A percentile compares a stretch with the other conserved stretches of the same genome.
phyloP scores from a whole-genome alignment of 2,113 vertebrate genomes.

The human region GRCh38 chr3:9471001-9471500 shows the following conservation, averaged over 20 bases:
- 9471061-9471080: slow-evolving; percentile 4
- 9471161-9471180: neutral
- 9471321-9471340: neutral
- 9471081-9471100: neutral
- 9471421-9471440: neutral
- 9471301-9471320: neutral
- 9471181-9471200: neutral
- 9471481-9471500: neutral
- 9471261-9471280: slow-evolving; percentile 3
- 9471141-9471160: neutral
- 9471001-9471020: neutral
- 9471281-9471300: slow-evolving; percentile 30
- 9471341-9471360: neutral
- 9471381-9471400: neutral
- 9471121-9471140: neutral
- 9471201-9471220: neutral
- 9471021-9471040: neutral
- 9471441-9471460: neutral
- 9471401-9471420: neutral
- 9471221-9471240: neutral
- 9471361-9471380: neutral
- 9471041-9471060: neutral
- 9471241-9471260: neutral
- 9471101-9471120: neutral
- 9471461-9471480: neutral